Evolutionary conservation across 1,140 invertebrate genomes (phyloP).

Genomic region (Agrypnia vestita): DNA sequence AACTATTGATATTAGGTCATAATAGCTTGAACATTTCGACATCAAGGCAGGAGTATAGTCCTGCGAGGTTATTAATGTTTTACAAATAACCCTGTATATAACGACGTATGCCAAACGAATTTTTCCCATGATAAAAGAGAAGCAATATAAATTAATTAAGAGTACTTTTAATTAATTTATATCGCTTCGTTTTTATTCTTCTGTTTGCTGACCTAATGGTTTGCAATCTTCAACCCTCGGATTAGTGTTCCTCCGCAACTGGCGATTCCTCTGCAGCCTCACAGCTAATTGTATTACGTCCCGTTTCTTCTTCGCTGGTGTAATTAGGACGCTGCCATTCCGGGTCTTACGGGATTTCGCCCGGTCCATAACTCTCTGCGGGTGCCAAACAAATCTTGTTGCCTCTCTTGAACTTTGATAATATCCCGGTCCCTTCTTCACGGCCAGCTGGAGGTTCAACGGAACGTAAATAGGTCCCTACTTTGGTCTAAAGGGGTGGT

Average conservation of each 20-base stretch:
- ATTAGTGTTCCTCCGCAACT: conserved; percentile 26
- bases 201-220: too few species aligned
- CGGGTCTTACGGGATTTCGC: conserved; percentile 39
- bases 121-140: too few species aligned
- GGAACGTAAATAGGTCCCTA: conserved; percentile 16
- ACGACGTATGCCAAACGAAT: too few species aligned
- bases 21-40: too few species aligned
- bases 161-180: too few species aligned
- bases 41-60: too few species aligned
- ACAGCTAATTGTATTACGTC: conserved; percentile 57
- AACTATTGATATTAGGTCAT: too few species aligned
- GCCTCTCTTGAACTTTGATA: conserved; percentile 52
- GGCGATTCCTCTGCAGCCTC: conserved; percentile 42
- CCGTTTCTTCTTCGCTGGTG: conserved; percentile 41
- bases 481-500: conserved; percentile 20
- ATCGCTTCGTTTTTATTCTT: too few species aligned
- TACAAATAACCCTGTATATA: too few species aligned
- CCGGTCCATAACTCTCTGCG: conserved; percentile 51
- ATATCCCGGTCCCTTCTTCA: conserved; percentile 24
- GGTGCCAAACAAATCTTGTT: conserved; percentile 54
- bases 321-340: conserved; percentile 51
- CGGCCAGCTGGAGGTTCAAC: neutral
- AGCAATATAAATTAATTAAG: too few species aligned
- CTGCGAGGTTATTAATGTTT: too few species aligned
- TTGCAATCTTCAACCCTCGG: neutral